Evolutionary conservation across 2,113 vertebrate genomes (phyloP), one percentile per base, ranked within the genome.

Genomic region (Gopherus flavomarginatus): DNA sequence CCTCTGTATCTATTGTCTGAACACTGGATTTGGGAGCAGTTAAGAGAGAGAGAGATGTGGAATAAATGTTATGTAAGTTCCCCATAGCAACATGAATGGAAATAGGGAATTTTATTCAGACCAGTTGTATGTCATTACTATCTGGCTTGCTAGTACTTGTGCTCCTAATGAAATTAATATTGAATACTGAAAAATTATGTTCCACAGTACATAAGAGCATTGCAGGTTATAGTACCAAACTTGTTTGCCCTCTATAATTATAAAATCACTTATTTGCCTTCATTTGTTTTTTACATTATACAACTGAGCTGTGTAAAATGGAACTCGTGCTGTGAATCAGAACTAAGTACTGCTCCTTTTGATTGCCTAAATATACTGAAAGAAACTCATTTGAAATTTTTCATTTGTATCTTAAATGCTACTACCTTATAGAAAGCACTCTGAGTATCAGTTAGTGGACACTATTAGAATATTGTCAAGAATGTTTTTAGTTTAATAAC

Each of bases 311-410:
- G 26, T 86, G 57, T 83, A 94, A 95, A 96, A 96, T 91, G 54
- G 90, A 31, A 91, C 69, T 27, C 81, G 87, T 89, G 44, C 83
- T 85, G 62, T 87, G 85, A 96, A 93, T 90, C 77, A 94, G 69
- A 86, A 89, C 81, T 83, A 90, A 97, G 86, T 27, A 49, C 29
- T 91, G 78, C 69, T 88, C 86, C 49, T 31, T 87, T 96, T 88
- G 93, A 89, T 78, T 96, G 90, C 92, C 83, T 53, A 97, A 96
- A 95, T 54, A 72, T 85, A 47, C 91, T 88, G 94, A 94, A 94
- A 89, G 19, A 92, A 50, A 91, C 79, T 92, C 88, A 79, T 90
- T 75, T 85, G 57, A 96, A 97, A 80, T 79, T 50, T 44, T 95
- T 42, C 42, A 47, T 86, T 90, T 85, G 86, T 47, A 83, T 90